Conservation (phyloP, 2,113 vertebrate genomes). For the Trogon melanurus region DNA sequence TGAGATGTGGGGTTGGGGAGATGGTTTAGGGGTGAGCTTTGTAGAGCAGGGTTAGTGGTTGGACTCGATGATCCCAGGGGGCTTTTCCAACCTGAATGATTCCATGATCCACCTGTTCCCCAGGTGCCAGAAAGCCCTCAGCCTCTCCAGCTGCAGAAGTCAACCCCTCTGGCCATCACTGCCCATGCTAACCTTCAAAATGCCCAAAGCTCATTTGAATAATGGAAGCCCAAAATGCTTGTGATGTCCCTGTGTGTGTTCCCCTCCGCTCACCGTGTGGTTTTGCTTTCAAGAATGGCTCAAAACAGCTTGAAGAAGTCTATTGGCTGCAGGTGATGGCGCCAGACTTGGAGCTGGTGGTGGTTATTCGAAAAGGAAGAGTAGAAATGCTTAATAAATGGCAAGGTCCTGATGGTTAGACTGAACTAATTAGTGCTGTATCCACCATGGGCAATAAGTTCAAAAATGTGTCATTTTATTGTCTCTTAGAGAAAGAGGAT, state of each 20-base stretch:
- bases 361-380: background rate
- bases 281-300: background rate
- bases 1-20: no score
- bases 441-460: background rate
- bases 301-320: no score
- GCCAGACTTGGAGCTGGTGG: background rate
- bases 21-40: no score
- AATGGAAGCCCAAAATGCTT: background rate
- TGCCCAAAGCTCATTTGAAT: fast-evolving
- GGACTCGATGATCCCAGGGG: no score
- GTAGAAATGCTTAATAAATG: background rate
- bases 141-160: background rate
- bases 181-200: background rate
- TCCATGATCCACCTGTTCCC: fast-evolving
- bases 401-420: background rate
- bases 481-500: background rate
- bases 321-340: fast-evolving
- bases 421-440: background rate
- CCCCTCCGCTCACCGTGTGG: fast-evolving
- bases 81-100: no score
- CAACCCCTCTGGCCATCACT: fast-evolving
- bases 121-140: background rate
- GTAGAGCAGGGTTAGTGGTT: no score
- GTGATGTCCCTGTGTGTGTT: fast-evolving
- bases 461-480: background rate